Evolutionary conservation across 2,888 invertebrate genomes (phyloP), one percentile per base, ranked within the genome.

Genomic region (Argyra leucocephala): DNA sequence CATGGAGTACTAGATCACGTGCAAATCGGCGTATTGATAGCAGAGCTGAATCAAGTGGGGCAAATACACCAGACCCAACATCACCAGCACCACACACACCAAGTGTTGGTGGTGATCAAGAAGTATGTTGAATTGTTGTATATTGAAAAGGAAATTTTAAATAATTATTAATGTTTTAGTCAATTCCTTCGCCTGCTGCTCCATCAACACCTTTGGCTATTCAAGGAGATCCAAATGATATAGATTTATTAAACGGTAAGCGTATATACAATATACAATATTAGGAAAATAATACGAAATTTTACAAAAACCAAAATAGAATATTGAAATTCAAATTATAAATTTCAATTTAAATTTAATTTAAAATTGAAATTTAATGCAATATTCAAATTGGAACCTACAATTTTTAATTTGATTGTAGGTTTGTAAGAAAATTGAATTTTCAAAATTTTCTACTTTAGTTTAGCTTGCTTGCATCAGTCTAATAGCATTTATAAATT

Each of bases 1-100:
- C 80, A 1, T 78, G 76, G 73, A 78, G 76, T 66, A 80, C 82
- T 48, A 74, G 79, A 59, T 81, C 84, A 48, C 82, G 88, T 22
- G 83, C 85, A 2, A 85, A 83, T 76, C 83, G 86, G 68, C 83
- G 88, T 57, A 83, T 84, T 22, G 88, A 88, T 71, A 87, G 88
- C 73, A 80, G 86, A 61, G 86, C 87, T 3, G 86, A 86, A 71
- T 85, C 85, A 21, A 88, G 88, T 75, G 88, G 88, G 22, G 85
- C 86, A 61, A 89, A 88, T 75, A 88, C 88, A n/a, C 88, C 88
- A 72, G 88, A 87, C 81, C 85, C 85, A 31, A 83, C 85, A 78
- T 87, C 87, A 63, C 87, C 86, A 3, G 78, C 76, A 6, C 74
- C 78, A 36, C 75, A 75, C 67, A 71, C 76, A 61, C 73, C 73